Percentiles rank a stretch among this genome's conserved stretches.
Evolutionary conservation across 1,140 invertebrate genomes (phyloP).

Genomic region (Aradophagus sp.): DNA sequence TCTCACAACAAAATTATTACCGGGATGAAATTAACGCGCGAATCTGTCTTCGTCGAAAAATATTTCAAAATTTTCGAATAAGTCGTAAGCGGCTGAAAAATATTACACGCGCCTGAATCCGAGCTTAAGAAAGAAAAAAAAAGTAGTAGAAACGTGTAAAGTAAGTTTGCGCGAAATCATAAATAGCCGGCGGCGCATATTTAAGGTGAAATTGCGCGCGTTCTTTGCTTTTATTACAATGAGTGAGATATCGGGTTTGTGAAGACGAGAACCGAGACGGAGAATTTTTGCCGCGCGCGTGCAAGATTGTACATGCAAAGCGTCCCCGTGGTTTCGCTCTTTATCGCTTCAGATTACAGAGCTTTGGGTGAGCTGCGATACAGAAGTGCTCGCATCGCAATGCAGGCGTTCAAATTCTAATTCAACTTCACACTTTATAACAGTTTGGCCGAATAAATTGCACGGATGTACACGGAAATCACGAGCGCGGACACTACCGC

Average conservation of each 20-base stretch:
- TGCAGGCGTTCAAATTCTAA: constrained; percentile 32
- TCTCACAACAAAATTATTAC: too few species aligned
- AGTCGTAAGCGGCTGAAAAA: too few species aligned
- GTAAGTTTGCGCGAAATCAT: constrained; percentile 25
- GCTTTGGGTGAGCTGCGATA: constrained; percentile 22
- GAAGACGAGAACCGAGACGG: constrained; percentile 20
- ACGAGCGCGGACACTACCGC: constrained; percentile 17
- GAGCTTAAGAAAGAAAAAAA: too few species aligned
- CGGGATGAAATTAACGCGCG: too few species aligned
- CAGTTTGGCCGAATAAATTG: constrained; percentile 29
- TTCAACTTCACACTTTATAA: constrained; percentile 34
- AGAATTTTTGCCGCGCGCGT: constrained; percentile 11
- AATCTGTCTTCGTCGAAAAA: too few species aligned
- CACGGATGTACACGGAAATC: constrained; percentile 22
- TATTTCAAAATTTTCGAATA: too few species aligned
- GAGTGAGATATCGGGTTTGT: constrained; percentile 29
- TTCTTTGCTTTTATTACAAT: constrained; percentile 34
- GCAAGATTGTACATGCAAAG: constrained; percentile 11
- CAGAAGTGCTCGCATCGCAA: constrained; percentile 17
- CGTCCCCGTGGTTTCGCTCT: constrained; percentile 25
- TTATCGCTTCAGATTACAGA: constrained; percentile 47
- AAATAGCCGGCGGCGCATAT: constrained; percentile 19
- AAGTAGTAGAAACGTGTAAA: constrained; percentile 13
- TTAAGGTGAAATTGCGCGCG: constrained; percentile 11
- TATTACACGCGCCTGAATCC: too few species aligned